A percentile compares a stretch with the other conserved stretches of the same genome.
Conservation (phyloP, 2,888 invertebrate species). For the Limnephilus marmoratus region DNA sequence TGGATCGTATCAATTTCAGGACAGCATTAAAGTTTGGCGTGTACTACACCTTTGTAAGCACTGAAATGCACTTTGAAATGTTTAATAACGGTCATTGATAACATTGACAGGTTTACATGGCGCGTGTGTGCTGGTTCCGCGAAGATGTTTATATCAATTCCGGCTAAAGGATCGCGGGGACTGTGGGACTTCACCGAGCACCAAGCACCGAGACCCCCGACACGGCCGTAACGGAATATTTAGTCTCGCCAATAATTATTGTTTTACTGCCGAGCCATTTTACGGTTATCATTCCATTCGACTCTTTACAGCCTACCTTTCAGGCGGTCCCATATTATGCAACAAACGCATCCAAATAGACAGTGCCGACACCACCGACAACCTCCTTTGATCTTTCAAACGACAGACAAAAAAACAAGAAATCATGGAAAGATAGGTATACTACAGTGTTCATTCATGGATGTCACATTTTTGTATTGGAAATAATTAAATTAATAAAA, state of each 20-base stretch:
- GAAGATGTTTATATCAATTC: constrained; percentile 32
- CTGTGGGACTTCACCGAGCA: not conserved
- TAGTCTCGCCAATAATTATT: constrained; percentile 43
- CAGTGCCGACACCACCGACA: not conserved
- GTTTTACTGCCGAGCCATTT: constrained; percentile 15
- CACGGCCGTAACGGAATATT: constrained; percentile 27
- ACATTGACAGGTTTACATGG: not conserved
- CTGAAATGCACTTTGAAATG: not conserved
- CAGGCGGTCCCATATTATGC: not conserved
- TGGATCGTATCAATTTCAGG: too few relatives aligned
- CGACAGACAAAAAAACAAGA: not conserved
- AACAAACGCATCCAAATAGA: not conserved
- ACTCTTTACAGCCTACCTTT: not conserved
- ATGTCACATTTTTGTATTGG: too few relatives aligned
- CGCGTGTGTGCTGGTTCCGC: not conserved
- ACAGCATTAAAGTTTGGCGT: too few relatives aligned
- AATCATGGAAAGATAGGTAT: not conserved
- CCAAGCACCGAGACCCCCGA: not conserved
- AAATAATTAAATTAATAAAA: not conserved
- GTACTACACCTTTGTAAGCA: not conserved
- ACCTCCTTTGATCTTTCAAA: not conserved
- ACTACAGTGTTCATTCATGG: not conserved
- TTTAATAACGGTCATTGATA: not conserved
- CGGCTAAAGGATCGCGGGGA: not conserved
- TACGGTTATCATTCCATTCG: constrained; percentile 31